Conservation (phyloP, 2,888 invertebrate genomes). For the Hetaerina titia region DNA sequence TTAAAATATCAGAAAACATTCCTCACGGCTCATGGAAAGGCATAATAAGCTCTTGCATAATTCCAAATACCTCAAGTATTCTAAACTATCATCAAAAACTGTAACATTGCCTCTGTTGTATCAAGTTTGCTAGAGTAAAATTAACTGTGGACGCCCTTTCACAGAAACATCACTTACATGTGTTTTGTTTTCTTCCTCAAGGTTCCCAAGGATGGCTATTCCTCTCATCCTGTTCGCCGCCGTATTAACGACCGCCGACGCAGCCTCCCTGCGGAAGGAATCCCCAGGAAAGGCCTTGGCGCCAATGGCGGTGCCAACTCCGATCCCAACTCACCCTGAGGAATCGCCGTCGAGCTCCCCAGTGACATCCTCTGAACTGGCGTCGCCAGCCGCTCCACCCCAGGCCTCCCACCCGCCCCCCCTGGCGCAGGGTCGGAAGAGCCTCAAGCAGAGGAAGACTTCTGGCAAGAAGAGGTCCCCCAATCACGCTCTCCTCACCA, state of each 20-base stretch:
- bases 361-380: background rate
- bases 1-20: too few species aligned
- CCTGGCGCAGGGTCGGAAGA: slow-evolving; percentile 31
- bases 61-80: too few species aligned
- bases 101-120: too few species aligned
- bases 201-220: slow-evolving; percentile 16
- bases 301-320: background rate
- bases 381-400: background rate
- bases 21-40: too few species aligned
- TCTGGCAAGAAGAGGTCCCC: slow-evolving; percentile 56
- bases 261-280: slow-evolving; percentile 39
- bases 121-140: too few species aligned
- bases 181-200: background rate
- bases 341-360: background rate
- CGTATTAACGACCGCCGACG: slow-evolving; percentile 24
- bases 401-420: slow-evolving; percentile 23
- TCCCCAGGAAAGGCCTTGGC: background rate
- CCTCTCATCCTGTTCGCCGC: background rate
- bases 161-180: too few species aligned
- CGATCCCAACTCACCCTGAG: background rate
- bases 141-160: too few species aligned
- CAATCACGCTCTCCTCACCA: slow-evolving; percentile 85
- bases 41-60: too few species aligned
- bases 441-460: slow-evolving; percentile 29
- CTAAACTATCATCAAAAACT: too few species aligned